These are phyloP conservation scores for Glyphotaelius pellucidus DNA, from an alignment of 2,888 invertebrate genomes.

Conservation along the genomic window DNA sequence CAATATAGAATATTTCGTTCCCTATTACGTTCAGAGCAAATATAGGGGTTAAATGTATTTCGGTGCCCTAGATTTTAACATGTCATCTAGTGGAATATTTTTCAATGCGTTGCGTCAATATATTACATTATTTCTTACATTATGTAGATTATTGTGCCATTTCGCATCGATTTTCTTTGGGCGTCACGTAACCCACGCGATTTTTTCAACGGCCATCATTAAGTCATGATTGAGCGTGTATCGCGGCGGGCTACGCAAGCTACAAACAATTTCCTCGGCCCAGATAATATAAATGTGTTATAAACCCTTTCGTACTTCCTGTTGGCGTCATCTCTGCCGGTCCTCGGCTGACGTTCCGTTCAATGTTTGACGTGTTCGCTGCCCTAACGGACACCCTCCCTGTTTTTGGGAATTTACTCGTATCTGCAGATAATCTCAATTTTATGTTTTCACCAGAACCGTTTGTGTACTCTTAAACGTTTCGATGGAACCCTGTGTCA, in stretches of 20 bases:
- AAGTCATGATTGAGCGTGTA: constrained; percentile 25
- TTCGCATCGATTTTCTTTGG: constrained; percentile 31
- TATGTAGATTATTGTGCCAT: constrained; percentile 13
- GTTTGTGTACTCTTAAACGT: neutral
- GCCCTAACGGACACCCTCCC: neutral
- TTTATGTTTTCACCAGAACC: neutral
- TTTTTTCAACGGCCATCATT: constrained; percentile 20
- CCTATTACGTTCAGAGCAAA: neutral
- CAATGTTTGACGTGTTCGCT: neutral
- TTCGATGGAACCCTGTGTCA: too few species aligned
- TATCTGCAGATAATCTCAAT: neutral
- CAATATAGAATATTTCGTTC: neutral
- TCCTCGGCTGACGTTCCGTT: neutral
- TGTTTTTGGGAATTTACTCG: neutral
- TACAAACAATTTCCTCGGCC: constrained; percentile 54
- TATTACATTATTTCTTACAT: neutral
- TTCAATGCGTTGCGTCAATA: neutral
- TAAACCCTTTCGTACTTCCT: constrained; percentile 28
- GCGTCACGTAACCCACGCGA: constrained; percentile 23
- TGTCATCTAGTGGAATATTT: neutral
- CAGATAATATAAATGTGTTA: constrained; percentile 6
- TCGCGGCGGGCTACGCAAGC: constrained; percentile 52
- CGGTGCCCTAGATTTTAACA: neutral
- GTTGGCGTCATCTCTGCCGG: neutral
- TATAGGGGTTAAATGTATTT: neutral